A percentile compares a stretch with the other conserved stretches of the same genome.
phyloP scores from a whole-genome alignment of 2,797 vertebrate genomes.

The Sebastes paucispinis region DNA sequence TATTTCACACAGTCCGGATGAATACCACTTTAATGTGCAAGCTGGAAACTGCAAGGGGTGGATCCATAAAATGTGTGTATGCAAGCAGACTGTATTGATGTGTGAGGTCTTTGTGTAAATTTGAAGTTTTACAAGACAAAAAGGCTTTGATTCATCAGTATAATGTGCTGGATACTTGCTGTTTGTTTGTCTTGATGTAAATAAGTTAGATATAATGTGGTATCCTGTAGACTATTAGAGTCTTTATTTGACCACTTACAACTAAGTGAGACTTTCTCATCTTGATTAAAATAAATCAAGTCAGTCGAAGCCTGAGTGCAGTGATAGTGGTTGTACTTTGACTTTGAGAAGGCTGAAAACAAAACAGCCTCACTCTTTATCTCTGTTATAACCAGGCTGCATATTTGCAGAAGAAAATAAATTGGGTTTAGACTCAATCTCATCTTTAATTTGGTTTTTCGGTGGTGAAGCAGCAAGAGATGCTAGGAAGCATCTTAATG shows the following conservation, averaged over 20 bases:
- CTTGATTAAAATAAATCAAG: conserved; percentile 23
- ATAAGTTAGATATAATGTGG: neutral
- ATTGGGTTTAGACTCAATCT: conserved; percentile 41
- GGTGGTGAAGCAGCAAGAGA: conserved; percentile 36
- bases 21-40: conserved; percentile 47
- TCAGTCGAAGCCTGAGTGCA: conserved; percentile 2
- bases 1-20: conserved; percentile 43
- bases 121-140: neutral
- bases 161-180: neutral
- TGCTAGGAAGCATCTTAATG: conserved; percentile 48
- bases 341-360: conserved; percentile 15
- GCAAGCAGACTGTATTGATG: neutral
- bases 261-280: conserved; percentile 19
- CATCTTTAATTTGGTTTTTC: conserved; percentile 51
- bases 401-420: conserved; percentile 42
- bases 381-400: conserved; percentile 1
- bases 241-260: conserved; percentile 1
- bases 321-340: neutral
- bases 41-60: neutral
- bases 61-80: neutral
- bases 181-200: conserved; percentile 7
- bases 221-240: neutral
- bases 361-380: neutral
- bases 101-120: neutral
- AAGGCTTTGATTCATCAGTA: neutral